Base-by-base conservation (phyloP, 2,797 vertebrate species). In the Otolemur crassicaudatus region DNA sequence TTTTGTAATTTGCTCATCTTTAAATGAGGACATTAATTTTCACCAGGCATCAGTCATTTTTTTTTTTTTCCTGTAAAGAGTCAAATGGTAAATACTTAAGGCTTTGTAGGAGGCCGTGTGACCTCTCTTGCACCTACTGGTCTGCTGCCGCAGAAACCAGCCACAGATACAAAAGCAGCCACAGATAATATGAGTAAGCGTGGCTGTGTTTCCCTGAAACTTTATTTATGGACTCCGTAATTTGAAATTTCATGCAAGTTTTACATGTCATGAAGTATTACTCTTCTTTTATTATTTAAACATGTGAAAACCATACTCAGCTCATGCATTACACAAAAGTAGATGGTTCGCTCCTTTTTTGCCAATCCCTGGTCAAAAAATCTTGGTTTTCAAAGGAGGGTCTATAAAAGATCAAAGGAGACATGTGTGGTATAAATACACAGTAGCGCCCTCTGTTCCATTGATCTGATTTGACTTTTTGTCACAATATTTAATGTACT, bases 401-500 rank as follows among this genome's bases (percentile, higher is more conserved):
- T 34, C 43, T 83, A 4, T 22, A 53, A 77, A 90, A 69, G 20
- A 67, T 70, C 31, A 27, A 40, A 65, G 40, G 23, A 46, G 63
- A 40, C 3, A 46, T 1, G 1, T 31, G 7, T 65, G 19, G 7
- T 14, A 31, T 70, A 63, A 80, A 75, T 63, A 65, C 25, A n/a
- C 3, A 67, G 27, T 22, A 69, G 5, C 16, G 72, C 5, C 20
- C 20, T 85, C 43, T 84, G 46, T 70, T 40, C n/a, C 23, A 25
- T 76, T 96, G 37, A 87, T 23, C 25, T 94, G 13, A 37, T 73
- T 92, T 86, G 58, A 6, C 34, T 82, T 92, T 96, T 60, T 70
- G 49, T 75, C 17, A 67, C 46, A 86, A 88, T 87, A 79, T 91
- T 96, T 85, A 72, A 69, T 77, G 87, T 77, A 70, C 49, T 87